phyloP scores from a whole-genome alignment of 2,888 invertebrate genomes.

The Zygothrica quintamaculata region DNA sequence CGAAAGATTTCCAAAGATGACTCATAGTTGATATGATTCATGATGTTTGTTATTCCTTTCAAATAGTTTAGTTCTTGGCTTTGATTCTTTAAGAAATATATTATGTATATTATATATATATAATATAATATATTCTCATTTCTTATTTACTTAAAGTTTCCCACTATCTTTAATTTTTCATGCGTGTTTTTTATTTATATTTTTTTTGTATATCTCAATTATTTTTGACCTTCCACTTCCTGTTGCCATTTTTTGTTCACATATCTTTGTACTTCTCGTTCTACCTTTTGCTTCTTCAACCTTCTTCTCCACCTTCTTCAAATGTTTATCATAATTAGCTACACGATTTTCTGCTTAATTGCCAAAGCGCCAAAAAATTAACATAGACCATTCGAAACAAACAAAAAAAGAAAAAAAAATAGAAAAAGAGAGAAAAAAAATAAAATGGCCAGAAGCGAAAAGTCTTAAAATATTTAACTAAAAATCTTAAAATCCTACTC shows the following conservation, averaged over 20 bases:
- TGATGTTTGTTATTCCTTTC: too few relatives aligned
- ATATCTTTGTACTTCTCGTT: too few relatives aligned
- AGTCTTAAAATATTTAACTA: conserved; percentile 58
- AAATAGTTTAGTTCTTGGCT: too few relatives aligned
- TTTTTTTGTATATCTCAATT: conserved; percentile 2
- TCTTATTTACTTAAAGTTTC: not conserved
- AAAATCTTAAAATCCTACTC: conserved; percentile 74
- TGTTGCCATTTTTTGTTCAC: conserved; percentile 49
- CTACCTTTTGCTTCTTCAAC: conserved; percentile 22
- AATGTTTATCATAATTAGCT: conserved; percentile 76
- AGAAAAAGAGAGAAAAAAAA: conserved; percentile 37
- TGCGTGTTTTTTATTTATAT: too few relatives aligned
- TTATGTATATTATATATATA: too few relatives aligned
- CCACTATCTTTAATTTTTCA: not conserved
- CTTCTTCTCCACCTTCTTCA: conserved; percentile 21
- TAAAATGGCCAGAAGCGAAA: conserved; percentile 65
- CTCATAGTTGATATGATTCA: conserved; percentile 22
- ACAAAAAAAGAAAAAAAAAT: conserved; percentile 62
- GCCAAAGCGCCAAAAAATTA: conserved; percentile 72
- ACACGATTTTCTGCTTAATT: conserved; percentile 78
- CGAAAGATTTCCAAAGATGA: conserved; percentile 43
- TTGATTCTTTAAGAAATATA: too few relatives aligned
- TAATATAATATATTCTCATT: too few relatives aligned
- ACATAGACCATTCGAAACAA: conserved; percentile 50
- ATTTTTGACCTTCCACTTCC: conserved; percentile 57